Evolutionary conservation across 2,797 vertebrate species (phyloP).

Genomic region (Discoglossus pictus): DNA sequence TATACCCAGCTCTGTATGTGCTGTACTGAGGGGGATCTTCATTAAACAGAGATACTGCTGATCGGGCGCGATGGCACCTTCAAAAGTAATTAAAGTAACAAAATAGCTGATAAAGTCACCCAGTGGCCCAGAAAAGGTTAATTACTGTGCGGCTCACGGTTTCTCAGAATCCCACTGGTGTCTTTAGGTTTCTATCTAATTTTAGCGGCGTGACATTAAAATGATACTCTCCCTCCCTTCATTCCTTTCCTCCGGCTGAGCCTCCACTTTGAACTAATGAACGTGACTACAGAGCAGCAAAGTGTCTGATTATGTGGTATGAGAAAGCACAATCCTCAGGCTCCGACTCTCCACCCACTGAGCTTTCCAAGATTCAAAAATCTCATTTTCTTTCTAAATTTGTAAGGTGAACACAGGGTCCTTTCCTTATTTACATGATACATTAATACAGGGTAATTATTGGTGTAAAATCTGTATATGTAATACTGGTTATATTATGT

Average conservation of each 20-base stretch:
- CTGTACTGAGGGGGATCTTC: no score
- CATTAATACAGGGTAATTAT: no score
- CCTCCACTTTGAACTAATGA: constrained; percentile 47
- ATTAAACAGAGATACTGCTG: no score
- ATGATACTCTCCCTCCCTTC: constrained; percentile 50
- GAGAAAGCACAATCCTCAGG: background rate
- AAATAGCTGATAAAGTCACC: background rate
- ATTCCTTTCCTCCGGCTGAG: background rate
- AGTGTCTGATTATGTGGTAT: constrained; percentile 17
- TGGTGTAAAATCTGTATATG: no score
- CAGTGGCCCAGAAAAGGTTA: background rate
- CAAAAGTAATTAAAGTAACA: background rate
- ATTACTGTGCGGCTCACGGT: background rate
- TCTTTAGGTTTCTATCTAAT: constrained; percentile 38
- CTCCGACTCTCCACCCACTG: constrained; percentile 28
- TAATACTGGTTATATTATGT: no score
- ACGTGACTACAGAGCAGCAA: constrained; percentile 24
- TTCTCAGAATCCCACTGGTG: constrained; percentile 28
- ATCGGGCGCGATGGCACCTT: no score
- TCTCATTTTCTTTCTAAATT: constrained; percentile 45
- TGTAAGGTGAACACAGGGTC: no score
- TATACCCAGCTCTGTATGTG: no score
- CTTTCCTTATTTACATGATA: no score
- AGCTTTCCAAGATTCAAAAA: background rate
- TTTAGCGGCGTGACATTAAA: constrained; percentile 53